A percentile compares a stretch with the other conserved stretches of the same genome.
These are phyloP conservation scores for Tenebrio molitor DNA, from an alignment of 1,140 invertebrate species.

Conservation along the genomic window DNA sequence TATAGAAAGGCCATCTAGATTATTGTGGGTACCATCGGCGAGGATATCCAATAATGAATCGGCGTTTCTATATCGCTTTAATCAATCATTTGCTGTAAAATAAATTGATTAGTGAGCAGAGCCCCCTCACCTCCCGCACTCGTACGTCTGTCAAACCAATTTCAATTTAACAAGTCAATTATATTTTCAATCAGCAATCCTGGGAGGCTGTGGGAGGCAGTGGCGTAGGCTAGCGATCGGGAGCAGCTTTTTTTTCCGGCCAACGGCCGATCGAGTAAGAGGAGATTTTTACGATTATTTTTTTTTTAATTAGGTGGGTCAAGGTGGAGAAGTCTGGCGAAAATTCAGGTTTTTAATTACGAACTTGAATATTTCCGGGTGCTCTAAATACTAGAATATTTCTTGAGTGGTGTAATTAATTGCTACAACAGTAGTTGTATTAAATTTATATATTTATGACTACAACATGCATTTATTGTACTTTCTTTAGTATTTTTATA, in stretches of 20 bases:
- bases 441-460: too few species aligned
- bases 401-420: too few species aligned
- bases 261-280: conserved; percentile 1
- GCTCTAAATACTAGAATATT: too few species aligned
- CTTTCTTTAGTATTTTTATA: too few species aligned
- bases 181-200: conserved; percentile 60
- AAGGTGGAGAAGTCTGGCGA: too few species aligned
- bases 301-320: too few species aligned
- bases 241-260: conserved; percentile 6
- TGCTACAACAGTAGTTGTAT: too few species aligned
- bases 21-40: conserved; percentile 28
- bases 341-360: too few species aligned
- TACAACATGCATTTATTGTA: too few species aligned
- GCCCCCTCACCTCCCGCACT: conserved; percentile 49
- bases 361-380: too few species aligned
- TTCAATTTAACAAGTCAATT: conserved; percentile 64
- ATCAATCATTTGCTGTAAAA: conserved; percentile 60
- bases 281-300: too few species aligned
- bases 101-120: conserved; percentile 60
- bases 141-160: conserved; percentile 58
- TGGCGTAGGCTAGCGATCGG: conserved; percentile 14
- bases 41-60: conserved; percentile 58
- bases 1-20: conserved; percentile 12
- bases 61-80: conserved; percentile 60
- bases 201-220: conserved; percentile 35